Base-by-base conservation (phyloP, 2,888 invertebrate species). In the Leptinotarsa haldemani region DNA sequence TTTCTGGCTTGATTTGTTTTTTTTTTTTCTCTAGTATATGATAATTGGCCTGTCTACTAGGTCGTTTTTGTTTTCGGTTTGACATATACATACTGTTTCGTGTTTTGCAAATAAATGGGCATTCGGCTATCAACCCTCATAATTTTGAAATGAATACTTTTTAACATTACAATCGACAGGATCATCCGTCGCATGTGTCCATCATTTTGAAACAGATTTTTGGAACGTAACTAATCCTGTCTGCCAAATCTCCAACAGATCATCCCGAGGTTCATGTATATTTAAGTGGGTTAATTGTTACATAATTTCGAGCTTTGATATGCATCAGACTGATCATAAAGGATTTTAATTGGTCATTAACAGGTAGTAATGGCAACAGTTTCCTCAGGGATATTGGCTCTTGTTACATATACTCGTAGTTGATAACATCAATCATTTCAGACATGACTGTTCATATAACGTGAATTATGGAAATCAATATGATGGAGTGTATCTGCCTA, bases 271-370 rank as follows among this genome's bases (percentile, higher is more conserved):
- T n/a, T 61, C 61, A 40, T 61, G 40, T 61, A 61, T 61, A 61
- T 61, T 61, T 61, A 18, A 40, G 40, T 61, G 40, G 40, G 61
- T 30, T 61, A 9, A 61, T 61, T 61, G 61, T 61, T 61, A 61
- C 61, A 61, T 61, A 61, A 68, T 56, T 58, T 3, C 20, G 12
- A 47, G 69, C 70, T 70, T 70, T 76, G 76, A 70, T 70, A 70
- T 74, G 63, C 67, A 67, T 64, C 61, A 70, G 50, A 58, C 66
- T 74, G 52, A 56, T 46, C 47, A 67, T 71, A 73, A 76, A 76
- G 75, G 73, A 68, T 73, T 78, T 74, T 74, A 76, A 74, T 78
- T 78, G 77, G 56, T 69, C 73, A 78, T 78, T 78, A 78, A 73
- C 76, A 75, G 72, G 74, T 74, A 63, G 74, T 74, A 77, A 75